phyloP scores from a whole-genome alignment of 2,113 vertebrate species.

The Oenanthe oenanthe region DNA sequence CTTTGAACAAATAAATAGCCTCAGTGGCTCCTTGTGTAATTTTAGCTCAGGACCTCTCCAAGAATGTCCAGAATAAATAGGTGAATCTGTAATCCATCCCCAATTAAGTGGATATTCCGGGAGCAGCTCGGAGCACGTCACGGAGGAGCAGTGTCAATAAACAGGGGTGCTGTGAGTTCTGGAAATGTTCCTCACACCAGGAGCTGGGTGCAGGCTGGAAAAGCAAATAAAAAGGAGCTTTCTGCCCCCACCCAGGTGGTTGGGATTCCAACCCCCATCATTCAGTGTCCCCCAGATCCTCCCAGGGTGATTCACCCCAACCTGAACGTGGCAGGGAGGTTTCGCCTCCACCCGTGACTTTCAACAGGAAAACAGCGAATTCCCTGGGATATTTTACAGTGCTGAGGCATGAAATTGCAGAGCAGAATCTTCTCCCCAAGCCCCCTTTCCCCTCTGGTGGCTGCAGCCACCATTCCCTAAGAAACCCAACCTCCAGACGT shows the following conservation, averaged over 20 bases:
- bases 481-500: slow-evolving; percentile 40
- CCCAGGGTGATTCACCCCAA: not conserved
- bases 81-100: slow-evolving; percentile 50
- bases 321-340: not conserved
- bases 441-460: not conserved
- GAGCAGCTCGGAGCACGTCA: not conserved
- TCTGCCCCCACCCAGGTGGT: not conserved
- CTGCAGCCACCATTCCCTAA: slow-evolving; percentile 1
- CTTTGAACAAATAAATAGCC: slow-evolving; percentile 59
- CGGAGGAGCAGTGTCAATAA: slow-evolving; percentile 55
- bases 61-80: slow-evolving; percentile 65
- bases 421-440: slow-evolving; percentile 23
- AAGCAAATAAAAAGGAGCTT: slow-evolving; percentile 18
- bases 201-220: slow-evolving; percentile 21
- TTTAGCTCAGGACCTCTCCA: slow-evolving; percentile 55
- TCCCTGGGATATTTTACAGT: not conserved
- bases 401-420: slow-evolving; percentile 30
- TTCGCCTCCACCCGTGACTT: not conserved
- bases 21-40: slow-evolving; percentile 38
- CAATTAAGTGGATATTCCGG: slow-evolving; percentile 25
- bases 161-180: slow-evolving; percentile 29
- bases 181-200: not conserved
- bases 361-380: not conserved
- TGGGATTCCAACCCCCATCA: not conserved
- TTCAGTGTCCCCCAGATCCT: not conserved